A percentile compares a stretch with the other conserved stretches of the same genome.
Evolutionary conservation across 2,113 vertebrate genomes (phyloP).

Genomic region (Sisor rabdophorus): DNA sequence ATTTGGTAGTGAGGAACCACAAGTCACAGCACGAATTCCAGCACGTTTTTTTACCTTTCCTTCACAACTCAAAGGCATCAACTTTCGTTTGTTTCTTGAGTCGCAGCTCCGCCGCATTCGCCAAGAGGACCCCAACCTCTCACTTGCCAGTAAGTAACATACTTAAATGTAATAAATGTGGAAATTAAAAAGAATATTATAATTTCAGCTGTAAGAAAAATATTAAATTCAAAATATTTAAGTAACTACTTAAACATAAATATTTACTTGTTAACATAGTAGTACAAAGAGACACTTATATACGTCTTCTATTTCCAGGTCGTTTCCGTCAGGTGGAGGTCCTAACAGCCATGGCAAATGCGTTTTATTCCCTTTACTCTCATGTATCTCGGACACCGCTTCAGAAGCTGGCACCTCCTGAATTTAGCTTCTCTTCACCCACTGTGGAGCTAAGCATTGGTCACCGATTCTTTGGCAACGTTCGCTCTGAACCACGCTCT

Average conservation of each 20-base stretch:
- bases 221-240: not conserved
- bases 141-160: constrained; percentile 79
- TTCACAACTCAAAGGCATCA: constrained; percentile 81
- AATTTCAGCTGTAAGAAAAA: not conserved
- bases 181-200: not conserved
- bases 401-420: constrained; percentile 76
- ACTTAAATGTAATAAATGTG: not conserved
- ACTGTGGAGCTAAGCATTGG: constrained; percentile 56
- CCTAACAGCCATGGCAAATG: constrained; percentile 80
- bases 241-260: not conserved
- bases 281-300: not conserved
- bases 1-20: constrained; percentile 76
- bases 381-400: constrained; percentile 82
- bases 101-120: constrained; percentile 76
- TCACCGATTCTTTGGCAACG: constrained; percentile 54
- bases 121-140: constrained; percentile 83
- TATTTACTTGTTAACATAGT: not conserved
- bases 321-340: constrained; percentile 87
- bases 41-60: constrained; percentile 82
- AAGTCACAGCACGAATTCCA: constrained; percentile 75
- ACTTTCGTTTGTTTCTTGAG: constrained; percentile 86
- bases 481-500: constrained; percentile 65
- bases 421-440: constrained; percentile 66
- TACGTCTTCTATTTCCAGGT: constrained; percentile 65
- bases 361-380: constrained; percentile 88